Percentiles rank a stretch among this genome's conserved stretches.
phyloP scores from a whole-genome alignment of 2,888 invertebrate species.

The Pomacea canaliculata region DNA sequence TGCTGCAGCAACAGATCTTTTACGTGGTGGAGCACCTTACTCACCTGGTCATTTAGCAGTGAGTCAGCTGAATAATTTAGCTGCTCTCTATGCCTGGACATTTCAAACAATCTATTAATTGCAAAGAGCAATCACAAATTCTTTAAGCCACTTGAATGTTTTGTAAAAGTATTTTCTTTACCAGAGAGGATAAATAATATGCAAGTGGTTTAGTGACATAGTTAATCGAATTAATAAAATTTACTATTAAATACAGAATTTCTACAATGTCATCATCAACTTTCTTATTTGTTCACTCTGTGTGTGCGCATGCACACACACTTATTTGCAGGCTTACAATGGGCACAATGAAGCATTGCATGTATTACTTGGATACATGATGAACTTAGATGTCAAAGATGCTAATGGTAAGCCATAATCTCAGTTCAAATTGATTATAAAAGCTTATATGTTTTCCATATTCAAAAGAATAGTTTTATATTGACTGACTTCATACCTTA shows the following conservation, averaged over 20 bases:
- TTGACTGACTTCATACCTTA: not conserved
- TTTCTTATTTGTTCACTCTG: no score
- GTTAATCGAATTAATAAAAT: no score
- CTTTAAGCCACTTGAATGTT: no score
- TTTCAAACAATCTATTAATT: no score
- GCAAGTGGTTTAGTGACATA: no score
- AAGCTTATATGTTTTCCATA: not conserved
- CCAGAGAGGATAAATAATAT: no score
- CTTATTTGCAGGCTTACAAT: conserved; percentile 71
- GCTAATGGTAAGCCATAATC: conserved; percentile 68
- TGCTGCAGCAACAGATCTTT: conserved; percentile 62
- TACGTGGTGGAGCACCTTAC: conserved; percentile 64
- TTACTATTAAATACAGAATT: no score
- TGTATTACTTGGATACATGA: conserved; percentile 73
- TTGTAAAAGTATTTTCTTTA: no score
- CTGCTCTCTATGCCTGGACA: no score
- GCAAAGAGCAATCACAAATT: no score
- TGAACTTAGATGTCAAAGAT: conserved; percentile 74
- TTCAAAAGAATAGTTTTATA: not conserved
- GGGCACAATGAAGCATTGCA: conserved; percentile 75
- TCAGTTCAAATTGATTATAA: not conserved
- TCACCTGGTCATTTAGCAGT: conserved; percentile 76
- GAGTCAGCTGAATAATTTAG: conserved; percentile 38
- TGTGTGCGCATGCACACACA: no score
- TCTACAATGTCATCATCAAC: no score